Conservation (phyloP, 2,797 vertebrate genomes). For the Microtus californicus region DNA sequence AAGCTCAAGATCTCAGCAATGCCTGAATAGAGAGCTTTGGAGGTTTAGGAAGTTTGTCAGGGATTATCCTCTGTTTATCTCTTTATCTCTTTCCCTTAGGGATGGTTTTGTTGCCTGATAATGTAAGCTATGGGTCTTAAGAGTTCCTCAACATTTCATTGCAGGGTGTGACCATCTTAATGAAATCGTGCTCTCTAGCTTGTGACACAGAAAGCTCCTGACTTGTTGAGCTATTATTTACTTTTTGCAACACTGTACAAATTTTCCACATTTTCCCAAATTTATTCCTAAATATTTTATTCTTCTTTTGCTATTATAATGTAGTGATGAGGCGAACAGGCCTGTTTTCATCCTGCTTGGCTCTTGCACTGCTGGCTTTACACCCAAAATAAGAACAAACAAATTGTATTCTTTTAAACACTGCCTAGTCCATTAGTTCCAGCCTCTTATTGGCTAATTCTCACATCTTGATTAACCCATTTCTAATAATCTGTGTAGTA, state of each 20-base stretch:
- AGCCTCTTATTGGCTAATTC: too few relatives aligned
- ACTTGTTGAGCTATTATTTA: not conserved
- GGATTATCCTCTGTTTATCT: not conserved
- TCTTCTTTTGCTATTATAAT: not conserved
- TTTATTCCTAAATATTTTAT: conserved; percentile 16
- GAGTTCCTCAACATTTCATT: not conserved
- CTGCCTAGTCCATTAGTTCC: too few relatives aligned
- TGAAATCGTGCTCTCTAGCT: not conserved
- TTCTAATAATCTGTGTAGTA: too few relatives aligned
- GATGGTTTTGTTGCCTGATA: not conserved
- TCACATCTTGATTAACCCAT: too few relatives aligned
- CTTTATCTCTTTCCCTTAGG: not conserved
- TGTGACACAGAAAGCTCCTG: not conserved
- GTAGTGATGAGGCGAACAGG: too few relatives aligned
- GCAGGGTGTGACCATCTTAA: not conserved
- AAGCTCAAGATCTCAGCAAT: not conserved
- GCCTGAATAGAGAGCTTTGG: not conserved
- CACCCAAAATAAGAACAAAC: too few relatives aligned
- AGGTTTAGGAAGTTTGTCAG: not conserved
- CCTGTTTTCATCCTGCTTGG: too few relatives aligned
- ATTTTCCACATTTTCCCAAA: not conserved
- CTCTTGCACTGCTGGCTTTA: too few relatives aligned
- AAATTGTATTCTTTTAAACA: too few relatives aligned
- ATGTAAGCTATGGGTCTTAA: not conserved
- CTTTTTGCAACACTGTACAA: not conserved